These are phyloP conservation scores for Morone chrysops DNA, from an alignment of 2,113 vertebrate genomes.

Conservation along the genomic window DNA sequence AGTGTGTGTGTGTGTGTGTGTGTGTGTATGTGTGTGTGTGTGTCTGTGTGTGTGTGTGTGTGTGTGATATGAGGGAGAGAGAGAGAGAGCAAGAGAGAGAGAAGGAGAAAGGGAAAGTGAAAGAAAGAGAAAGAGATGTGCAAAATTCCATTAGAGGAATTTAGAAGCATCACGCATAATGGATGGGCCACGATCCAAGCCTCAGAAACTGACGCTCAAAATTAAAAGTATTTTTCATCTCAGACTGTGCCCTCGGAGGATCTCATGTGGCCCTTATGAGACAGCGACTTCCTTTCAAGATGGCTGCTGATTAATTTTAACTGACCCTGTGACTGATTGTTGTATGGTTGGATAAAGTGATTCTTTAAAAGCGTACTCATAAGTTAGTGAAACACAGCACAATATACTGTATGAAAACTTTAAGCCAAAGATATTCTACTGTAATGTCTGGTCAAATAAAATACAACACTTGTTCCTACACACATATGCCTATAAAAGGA, in stretches of 20 bases:
- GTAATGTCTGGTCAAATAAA: background rate
- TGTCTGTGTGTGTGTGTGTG: conserved; percentile 21
- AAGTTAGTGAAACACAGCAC: background rate
- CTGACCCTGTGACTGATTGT: conserved; percentile 39
- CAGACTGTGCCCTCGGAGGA: conserved; percentile 60
- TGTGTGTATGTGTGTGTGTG: conserved; percentile 32
- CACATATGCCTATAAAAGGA: background rate
- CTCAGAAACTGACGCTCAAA: conserved; percentile 72
- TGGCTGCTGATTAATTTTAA: conserved; percentile 42
- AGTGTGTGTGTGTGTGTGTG: conserved; percentile 42
- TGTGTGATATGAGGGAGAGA: conserved; percentile 28
- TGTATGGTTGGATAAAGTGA: background rate
- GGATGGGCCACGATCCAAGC: conserved; percentile 70
- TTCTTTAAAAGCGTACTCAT: background rate
- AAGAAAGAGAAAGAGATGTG: conserved; percentile 33
- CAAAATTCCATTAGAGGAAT: conserved; percentile 77
- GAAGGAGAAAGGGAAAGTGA: background rate
- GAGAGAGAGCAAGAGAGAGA: background rate
- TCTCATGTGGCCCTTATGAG: conserved; percentile 34
- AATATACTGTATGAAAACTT: background rate
- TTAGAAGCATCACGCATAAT: conserved; percentile 73
- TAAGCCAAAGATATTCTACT: background rate
- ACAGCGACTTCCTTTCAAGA: conserved; percentile 42
- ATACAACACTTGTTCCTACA: background rate
- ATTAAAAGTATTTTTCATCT: conserved; percentile 85